Base-by-base conservation (phyloP, 64 coral and sea anemone species). In the Catalaphyllia jardinei region DNA sequence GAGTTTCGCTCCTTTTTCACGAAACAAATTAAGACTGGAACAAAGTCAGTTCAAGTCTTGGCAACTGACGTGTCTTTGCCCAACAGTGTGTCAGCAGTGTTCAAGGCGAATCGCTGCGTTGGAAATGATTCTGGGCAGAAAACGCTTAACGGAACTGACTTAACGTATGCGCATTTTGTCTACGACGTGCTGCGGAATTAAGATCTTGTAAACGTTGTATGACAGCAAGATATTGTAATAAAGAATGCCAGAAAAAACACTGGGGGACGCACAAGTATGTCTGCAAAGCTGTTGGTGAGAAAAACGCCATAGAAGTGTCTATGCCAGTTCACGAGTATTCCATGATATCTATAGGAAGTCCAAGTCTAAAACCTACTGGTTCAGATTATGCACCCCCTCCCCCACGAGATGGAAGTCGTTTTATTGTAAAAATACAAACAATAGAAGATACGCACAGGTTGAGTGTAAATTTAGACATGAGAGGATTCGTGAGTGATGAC, bases 231-330 rank as follows among this genome's bases (percentile, higher is more conserved):
- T 94, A 94, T 8, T 94, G 92, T 61, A 62, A 19, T 20, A 94
- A 77, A 27, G 64, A 79, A 77, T 94, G 92, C 15, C 87, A 94
- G 52, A 59, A 29, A n/a, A 29, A 27, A 0, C 92, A 94, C 60
- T 94, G 92, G 92, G 67, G 89, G 24, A 82, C 39, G 14, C 92
- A 94, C 79, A 89, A 94, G 51, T 19, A 27, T 19, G 22, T 50
- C 49, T 94, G 92, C 29, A 33, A 88, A 78, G 72, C 60, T 16
- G 18, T 52, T 2, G 73, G 29, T 19, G 1, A 52, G 62, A 91
- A 25, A 25, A 65, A 33, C 29, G 55, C 80, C 8, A 28, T 91
- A 10, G 69, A 64, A 50, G 38, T 77, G 60, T 55, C 74, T 29
- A 27, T 62, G 31, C 57, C 60, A 42, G 52, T 65, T 22, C 22